phyloP scores from a whole-genome alignment of 2,888 invertebrate genomes.

The Amphipyra tragopoginis region DNA sequence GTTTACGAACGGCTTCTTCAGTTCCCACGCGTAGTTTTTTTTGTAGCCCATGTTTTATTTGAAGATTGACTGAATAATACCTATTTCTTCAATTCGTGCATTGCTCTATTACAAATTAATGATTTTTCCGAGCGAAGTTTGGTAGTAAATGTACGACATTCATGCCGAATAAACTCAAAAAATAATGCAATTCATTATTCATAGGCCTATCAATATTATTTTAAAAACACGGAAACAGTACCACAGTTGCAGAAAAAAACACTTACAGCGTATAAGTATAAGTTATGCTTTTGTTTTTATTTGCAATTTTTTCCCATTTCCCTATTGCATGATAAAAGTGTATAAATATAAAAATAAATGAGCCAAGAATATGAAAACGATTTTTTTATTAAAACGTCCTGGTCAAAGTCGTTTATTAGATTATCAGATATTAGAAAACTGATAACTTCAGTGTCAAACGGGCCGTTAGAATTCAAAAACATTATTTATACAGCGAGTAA shows the following conservation, averaged over 20 bases:
- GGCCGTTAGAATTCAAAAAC: slow-evolving; percentile 13
- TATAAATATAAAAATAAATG: slow-evolving; percentile 10
- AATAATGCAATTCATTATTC: too few species aligned
- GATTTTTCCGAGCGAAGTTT: too few species aligned
- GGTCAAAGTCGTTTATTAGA: background rate
- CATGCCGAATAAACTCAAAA: too few species aligned
- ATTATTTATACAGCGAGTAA: background rate
- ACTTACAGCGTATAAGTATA: too few species aligned
- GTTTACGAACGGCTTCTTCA: slow-evolving; percentile 7
- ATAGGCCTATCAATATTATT: too few species aligned
- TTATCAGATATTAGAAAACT: slow-evolving; percentile 3
- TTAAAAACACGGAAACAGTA: too few species aligned
- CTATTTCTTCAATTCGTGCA: too few species aligned
- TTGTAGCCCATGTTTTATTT: background rate
- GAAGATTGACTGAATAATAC: too few species aligned
- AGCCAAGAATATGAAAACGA: slow-evolving; percentile 8
- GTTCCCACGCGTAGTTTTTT: slow-evolving; percentile 19
- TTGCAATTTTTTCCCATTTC: background rate
- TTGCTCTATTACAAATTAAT: too few species aligned
- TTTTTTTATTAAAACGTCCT: background rate
- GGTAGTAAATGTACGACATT: too few species aligned
- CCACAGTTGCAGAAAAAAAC: too few species aligned
- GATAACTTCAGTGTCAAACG: slow-evolving; percentile 15
- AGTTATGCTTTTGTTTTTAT: too few species aligned
- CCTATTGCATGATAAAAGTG: background rate